These are phyloP conservation scores for Hyaena hyaena DNA, from an alignment of 2,113 vertebrate species.

Conservation along the genomic window DNA sequence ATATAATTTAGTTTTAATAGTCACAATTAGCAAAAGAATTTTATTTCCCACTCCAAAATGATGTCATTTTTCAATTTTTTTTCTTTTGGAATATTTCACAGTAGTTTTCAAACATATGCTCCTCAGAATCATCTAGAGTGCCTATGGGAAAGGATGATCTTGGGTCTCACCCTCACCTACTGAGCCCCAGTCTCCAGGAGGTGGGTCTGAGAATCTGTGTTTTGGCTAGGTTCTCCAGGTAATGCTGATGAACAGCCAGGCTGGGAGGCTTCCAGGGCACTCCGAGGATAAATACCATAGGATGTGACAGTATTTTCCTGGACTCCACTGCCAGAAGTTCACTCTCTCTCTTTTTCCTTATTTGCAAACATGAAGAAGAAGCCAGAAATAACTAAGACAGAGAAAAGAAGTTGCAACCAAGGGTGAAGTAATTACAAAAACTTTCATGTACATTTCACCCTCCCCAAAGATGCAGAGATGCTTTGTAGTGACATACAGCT, in stretches of 20 bases:
- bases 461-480: not conserved
- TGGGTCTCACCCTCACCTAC: not conserved
- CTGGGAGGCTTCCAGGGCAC: not conserved
- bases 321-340: not conserved
- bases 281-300: not conserved
- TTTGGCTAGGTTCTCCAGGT: not conserved
- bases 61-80: not conserved
- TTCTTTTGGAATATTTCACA: not conserved
- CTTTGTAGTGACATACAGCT: not conserved
- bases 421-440: not conserved
- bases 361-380: not conserved
- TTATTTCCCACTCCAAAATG: not conserved
- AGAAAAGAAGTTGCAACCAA: not conserved
- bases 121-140: not conserved
- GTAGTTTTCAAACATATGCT: not conserved
- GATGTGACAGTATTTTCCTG: not conserved
- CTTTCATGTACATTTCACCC: not conserved
- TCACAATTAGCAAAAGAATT: not conserved
- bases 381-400: not conserved
- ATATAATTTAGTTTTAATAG: conserved; percentile 18
- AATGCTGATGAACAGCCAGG: not conserved
- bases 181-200: not conserved
- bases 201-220: not conserved
- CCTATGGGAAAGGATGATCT: not conserved
- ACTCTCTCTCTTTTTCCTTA: not conserved